A percentile compares a stretch with the other conserved stretches of the same genome.
phyloP scores from a whole-genome alignment of 92 coral and sea anemone genomes.

The Nematostella vectensis region DNA sequence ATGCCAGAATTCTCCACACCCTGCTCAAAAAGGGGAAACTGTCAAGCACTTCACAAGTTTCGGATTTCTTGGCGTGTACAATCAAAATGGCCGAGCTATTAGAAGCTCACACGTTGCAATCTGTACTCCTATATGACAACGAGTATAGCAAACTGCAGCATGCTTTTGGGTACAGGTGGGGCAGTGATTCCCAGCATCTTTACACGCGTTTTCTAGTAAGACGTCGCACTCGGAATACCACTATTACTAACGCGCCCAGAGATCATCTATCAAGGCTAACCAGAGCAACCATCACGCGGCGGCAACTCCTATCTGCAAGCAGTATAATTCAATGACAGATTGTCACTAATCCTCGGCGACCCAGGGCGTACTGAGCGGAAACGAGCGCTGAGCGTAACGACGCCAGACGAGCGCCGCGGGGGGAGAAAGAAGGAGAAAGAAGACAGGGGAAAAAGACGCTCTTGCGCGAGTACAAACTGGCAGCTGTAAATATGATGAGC shows the following conservation, averaged over 20 bases:
- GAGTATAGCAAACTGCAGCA: slow-evolving; percentile 18
- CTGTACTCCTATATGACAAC: slow-evolving; percentile 4
- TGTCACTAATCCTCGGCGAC: too few relatives aligned
- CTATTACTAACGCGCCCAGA: neutral
- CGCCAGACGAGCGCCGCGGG: too few relatives aligned
- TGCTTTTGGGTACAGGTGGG: slow-evolving; percentile 17
- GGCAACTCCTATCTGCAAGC: slow-evolving; percentile 8
- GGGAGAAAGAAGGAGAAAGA: too few relatives aligned
- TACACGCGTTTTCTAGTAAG: slow-evolving; percentile 1
- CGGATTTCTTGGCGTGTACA: slow-evolving; percentile 8
- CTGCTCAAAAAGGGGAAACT: slow-evolving; percentile 13
- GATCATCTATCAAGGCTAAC: too few relatives aligned
- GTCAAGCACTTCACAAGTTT: slow-evolving; percentile 16
- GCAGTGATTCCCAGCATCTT: slow-evolving; percentile 24
- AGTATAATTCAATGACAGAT: slow-evolving; percentile 6
- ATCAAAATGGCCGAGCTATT: slow-evolving; percentile 7
- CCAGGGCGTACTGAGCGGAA: too few relatives aligned
- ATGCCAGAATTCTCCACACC: slow-evolving; percentile 19
- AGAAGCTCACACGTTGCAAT: slow-evolving; percentile 7
- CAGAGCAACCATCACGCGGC: neutral
- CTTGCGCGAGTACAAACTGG: too few relatives aligned
- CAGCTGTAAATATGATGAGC: too few relatives aligned
- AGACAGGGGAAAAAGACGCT: too few relatives aligned
- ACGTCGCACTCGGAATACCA: neutral
- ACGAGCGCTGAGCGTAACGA: too few relatives aligned